Base-by-base conservation (phyloP, 2,888 invertebrate species). In the Trichopria drosophilae region DNA sequence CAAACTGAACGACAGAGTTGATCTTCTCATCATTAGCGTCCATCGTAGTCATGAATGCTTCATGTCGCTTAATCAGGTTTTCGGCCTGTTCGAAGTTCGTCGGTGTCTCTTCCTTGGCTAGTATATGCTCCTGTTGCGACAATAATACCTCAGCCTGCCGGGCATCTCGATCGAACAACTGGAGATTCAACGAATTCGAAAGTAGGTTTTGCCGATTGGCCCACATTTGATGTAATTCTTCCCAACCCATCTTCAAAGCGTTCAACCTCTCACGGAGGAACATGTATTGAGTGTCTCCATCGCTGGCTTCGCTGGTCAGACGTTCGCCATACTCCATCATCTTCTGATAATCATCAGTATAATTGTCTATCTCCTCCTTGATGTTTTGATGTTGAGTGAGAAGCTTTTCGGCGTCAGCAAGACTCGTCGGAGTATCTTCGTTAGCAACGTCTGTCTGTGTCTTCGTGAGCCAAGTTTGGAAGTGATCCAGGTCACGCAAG, bases 21-120 rank as follows among this genome's bases (percentile, higher is more conserved):
- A 99, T 93, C 79, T 99, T 99, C 74, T 99, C 99, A 75, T 99
- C 99, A 78, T 99, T 99, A 10, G 99, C 99, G 76, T 99, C 98
- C 95, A 99, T 96, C 4, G 98, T 98, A 1, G 98, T 98, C 67
- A 98, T 86, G 84, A 99, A 98, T 1, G 97, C 95, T 76, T 99
- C 98, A 78, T 99, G 96, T 37, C 95, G 88, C 77, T 99, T 99
- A 71, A 98, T 87, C 72, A 90, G 82, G 74, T 94, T 94, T 76
- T 99, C 99, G 20, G 97, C 99, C 75, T 97, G 95, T 76, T 99
- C 99, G 63, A 99, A 80, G 72, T 92, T 93, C 15, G 81, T 78
- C 6, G 97, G 96, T 3, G 91, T 90, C 71, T 99, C 98, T 72
- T 97, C 95, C 79, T 99, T 99, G 66, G 91, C 89, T 55, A 99